Base-by-base conservation (phyloP, 1,140 invertebrate species). In the Fopius arisanus region DNA sequence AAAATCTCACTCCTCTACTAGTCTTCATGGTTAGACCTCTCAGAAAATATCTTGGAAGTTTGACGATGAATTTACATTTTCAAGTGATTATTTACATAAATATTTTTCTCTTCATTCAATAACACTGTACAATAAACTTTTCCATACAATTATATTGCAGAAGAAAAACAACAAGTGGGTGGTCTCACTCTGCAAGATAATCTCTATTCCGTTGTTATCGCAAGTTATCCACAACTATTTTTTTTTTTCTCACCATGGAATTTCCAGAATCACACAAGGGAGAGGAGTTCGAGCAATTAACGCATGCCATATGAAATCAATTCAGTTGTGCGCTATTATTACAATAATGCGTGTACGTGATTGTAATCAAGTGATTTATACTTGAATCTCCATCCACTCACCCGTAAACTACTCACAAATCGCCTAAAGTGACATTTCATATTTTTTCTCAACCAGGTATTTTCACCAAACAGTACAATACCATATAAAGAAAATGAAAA, bases 41-140 rank as follows among this genome's bases (percentile, higher is more conserved):
- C 48, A 67, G 37, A 67, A 72, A 69, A 65, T 59, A 28, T 62
- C n/a, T 40, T 69, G 70, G 70, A 69, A 75, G 69, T 75, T 75
- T 72, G 68, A 75, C 62, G 48, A 71, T 70, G 70, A 68, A 72
- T 72, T 33, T 41, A 62, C 37, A 59, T 28, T 28, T 65, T 73
- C 67, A 73, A 51, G 77, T 37, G 43, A 41, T 19, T 83, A 83
- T 83, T 77, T 83, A 83, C 82, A 83, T 79, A 74, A 72, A 77
- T 48, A 40, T 74, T 74, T 78, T 81, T 79, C 80, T 82, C 79
- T 79, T 77, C 81, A 74, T 81, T 78, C 16, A 66, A 69, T 41
- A 74, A 70, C 67, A 73, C 71, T 73, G 71, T 73, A 73, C 71
- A 73, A 3, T 65, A 65, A 65, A 65, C n/a, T 31, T 33, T 29